Evolutionary conservation across 1,140 invertebrate species (phyloP).

Genomic region (Maconellicoccus hirsutus): DNA sequence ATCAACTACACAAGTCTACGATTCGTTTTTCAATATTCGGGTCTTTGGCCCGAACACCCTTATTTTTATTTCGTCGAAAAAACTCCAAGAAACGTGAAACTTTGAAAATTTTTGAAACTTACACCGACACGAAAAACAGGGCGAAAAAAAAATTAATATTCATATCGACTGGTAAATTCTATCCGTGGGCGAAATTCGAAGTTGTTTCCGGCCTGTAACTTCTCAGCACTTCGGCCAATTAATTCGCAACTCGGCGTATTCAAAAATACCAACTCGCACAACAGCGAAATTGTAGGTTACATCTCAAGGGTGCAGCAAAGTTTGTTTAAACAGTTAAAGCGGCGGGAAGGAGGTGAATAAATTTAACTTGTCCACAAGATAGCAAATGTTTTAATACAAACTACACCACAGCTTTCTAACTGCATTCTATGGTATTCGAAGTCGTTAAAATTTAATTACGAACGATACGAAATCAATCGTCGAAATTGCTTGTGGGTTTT

Average conservation of each 20-base stretch:
- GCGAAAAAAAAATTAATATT: not conserved
- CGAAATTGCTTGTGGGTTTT: not conserved
- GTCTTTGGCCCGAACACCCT: too few species aligned
- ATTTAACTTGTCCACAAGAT: conserved; percentile 2
- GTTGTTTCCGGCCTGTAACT: not conserved
- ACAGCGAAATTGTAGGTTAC: not conserved
- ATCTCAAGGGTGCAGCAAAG: conserved; percentile 7
- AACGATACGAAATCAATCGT: not conserved
- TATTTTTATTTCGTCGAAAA: too few species aligned
- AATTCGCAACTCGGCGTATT: not conserved
- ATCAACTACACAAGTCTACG: too few species aligned
- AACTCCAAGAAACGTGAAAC: too few species aligned
- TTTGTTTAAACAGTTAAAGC: conserved; percentile 10
- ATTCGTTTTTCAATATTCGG: too few species aligned
- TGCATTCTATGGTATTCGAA: not conserved
- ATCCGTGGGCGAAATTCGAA: not conserved
- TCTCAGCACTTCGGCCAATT: not conserved
- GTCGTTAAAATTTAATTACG: conserved; percentile 5
- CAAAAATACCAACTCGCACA: not conserved
- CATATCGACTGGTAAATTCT: not conserved
- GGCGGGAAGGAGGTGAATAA: not conserved
- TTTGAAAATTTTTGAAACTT: too few species aligned
- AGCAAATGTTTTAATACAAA: conserved; percentile 6
- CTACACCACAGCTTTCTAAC: not conserved
- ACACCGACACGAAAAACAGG: too few species aligned